phyloP scores from a whole-genome alignment of 2,113 vertebrate genomes.

The Sula dactylatra region DNA sequence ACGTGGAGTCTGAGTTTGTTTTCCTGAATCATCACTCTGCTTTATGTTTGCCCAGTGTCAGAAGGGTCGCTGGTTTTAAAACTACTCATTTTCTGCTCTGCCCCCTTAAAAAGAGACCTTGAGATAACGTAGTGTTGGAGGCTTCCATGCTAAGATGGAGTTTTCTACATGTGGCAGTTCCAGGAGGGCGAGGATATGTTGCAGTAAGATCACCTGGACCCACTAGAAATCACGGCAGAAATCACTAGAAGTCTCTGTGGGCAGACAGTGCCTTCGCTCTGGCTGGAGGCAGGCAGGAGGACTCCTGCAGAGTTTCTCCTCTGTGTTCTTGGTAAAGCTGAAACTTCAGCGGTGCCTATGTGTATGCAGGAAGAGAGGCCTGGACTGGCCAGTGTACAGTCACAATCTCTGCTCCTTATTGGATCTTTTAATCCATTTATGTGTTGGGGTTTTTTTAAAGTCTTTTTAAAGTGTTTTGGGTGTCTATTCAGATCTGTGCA shows the following conservation, averaged over 20 bases:
- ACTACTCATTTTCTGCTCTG: neutral
- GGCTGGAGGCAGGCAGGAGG: neutral
- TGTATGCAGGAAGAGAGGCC: neutral
- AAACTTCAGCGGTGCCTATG: neutral
- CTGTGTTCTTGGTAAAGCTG: neutral
- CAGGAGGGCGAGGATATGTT: neutral
- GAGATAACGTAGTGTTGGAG: neutral
- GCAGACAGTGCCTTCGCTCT: neutral
- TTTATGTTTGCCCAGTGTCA: neutral
- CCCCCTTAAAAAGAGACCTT: neutral
- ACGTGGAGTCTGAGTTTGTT: neutral
- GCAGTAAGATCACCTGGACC: neutral
- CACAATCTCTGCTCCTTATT: neutral
- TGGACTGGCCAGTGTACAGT: neutral
- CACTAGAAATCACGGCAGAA: neutral
- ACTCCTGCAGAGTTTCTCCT: neutral
- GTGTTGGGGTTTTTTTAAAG: fast-evolving
- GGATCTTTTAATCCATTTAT: neutral
- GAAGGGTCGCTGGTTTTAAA: neutral
- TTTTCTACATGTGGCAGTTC: neutral
- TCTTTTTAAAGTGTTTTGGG: neutral
- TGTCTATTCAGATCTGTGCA: neutral
- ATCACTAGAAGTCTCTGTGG: neutral
- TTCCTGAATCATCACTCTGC: neutral
- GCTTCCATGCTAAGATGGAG: neutral